A percentile compares a stretch with the other conserved stretches of the same genome.
phyloP scores from a whole-genome alignment of 1,140 invertebrate genomes.

The Sipha flava region DNA sequence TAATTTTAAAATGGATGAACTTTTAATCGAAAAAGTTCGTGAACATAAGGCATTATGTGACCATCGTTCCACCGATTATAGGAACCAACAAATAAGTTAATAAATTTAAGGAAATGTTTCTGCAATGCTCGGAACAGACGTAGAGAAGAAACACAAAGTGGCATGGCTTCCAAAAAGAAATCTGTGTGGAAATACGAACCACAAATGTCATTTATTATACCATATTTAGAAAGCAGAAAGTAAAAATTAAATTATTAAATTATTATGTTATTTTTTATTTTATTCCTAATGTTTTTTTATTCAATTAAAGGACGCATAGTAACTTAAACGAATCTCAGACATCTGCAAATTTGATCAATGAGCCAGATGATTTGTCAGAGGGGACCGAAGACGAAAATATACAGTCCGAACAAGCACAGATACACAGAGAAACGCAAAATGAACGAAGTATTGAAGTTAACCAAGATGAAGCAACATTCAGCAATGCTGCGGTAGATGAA shows the following conservation, averaged over 20 bases:
- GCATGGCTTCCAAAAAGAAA: conserved; percentile 10
- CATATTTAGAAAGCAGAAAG: background rate
- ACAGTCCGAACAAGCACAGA: background rate
- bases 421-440: background rate
- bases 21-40: conserved; percentile 17
- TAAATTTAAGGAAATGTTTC: conserved; percentile 22
- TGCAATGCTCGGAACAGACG: conserved; percentile 4
- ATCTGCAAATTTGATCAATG: background rate
- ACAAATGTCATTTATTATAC: conserved; percentile 19
- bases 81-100: conserved; percentile 5
- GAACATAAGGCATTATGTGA: background rate
- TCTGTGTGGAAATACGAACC: background rate
- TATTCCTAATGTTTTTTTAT: background rate
- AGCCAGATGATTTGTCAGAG: background rate
- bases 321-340: background rate
- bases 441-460: background rate
- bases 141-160: background rate
- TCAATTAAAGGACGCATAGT: background rate
- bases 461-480: background rate
- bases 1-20: background rate
- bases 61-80: background rate
- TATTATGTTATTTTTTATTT: background rate
- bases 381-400: background rate
- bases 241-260: background rate
- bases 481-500: background rate